Evolutionary conservation across 2,113 vertebrate genomes (phyloP).

Genomic region (Bos indicus): DNA sequence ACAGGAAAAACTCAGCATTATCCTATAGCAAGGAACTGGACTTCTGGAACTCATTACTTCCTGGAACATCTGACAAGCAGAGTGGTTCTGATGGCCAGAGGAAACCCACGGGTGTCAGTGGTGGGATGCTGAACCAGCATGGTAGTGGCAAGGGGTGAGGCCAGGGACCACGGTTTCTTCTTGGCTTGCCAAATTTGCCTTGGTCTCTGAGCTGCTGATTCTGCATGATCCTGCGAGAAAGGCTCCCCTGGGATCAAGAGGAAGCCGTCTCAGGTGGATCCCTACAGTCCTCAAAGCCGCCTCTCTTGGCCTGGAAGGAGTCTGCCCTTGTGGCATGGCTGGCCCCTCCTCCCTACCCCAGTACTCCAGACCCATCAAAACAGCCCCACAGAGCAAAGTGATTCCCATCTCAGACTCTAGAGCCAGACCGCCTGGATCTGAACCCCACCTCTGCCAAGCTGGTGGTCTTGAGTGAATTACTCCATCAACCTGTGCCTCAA

Average conservation of each 20-base stretch:
- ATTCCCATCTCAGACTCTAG: background rate
- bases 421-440: background rate
- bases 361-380: background rate
- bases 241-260: background rate
- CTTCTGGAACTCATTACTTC: background rate
- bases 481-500: background rate
- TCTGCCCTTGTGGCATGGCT: background rate
- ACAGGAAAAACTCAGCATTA: background rate
- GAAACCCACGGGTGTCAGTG: background rate
- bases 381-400: background rate
- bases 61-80: background rate
- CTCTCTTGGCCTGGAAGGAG: background rate
- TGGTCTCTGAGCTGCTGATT: background rate
- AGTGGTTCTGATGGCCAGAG: background rate
- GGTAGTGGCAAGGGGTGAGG: background rate
- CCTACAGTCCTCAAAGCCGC: fast-evolving
- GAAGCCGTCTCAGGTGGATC: background rate
- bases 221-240: background rate
- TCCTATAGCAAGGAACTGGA: fast-evolving
- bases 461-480: background rate
- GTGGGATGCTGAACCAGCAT: fast-evolving
- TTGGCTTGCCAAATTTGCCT: background rate
- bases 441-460: background rate
- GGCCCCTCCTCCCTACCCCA: background rate
- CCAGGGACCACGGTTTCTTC: background rate